These are phyloP conservation scores for Crotalus viridis DNA, from an alignment of 2,113 vertebrate genomes.

Conservation along the genomic window DNA sequence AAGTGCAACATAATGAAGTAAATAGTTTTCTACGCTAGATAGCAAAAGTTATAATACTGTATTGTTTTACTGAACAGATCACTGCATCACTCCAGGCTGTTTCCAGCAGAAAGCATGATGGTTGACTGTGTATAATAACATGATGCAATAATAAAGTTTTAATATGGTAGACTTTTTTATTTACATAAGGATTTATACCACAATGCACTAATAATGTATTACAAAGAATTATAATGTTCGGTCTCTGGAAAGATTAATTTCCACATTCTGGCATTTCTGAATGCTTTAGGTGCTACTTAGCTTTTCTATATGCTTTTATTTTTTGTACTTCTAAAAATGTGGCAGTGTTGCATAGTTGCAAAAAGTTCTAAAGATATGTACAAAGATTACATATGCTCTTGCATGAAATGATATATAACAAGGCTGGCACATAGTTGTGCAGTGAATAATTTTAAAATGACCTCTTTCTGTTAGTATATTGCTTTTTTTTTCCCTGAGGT, in stretches of 20 bases:
- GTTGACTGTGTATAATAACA: not conserved
- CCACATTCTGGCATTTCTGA: not conserved
- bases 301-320: not conserved
- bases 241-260: not conserved
- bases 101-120: not conserved
- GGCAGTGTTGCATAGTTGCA: slow-evolving; percentile 22
- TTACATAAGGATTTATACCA: not conserved
- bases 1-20: not conserved
- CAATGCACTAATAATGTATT: not conserved
- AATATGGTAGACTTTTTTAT: not conserved
- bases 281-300: not conserved
- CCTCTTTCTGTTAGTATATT: slow-evolving; percentile 11
- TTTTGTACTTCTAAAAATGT: slow-evolving; percentile 18
- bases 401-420: slow-evolving; percentile 8
- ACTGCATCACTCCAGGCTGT: not conserved
- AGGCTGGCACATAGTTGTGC: slow-evolving; percentile 40
- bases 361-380: slow-evolving; percentile 31
- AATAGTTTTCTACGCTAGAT: not conserved
- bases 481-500: slow-evolving; percentile 24
- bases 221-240: not conserved
- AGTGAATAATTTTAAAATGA: slow-evolving; percentile 50
- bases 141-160: not conserved
- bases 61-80: not conserved
- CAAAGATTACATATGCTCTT: not conserved
- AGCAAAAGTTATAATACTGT: not conserved